Conservation (phyloP, 2,888 invertebrate species). For the Sialis lutaria region DNA sequence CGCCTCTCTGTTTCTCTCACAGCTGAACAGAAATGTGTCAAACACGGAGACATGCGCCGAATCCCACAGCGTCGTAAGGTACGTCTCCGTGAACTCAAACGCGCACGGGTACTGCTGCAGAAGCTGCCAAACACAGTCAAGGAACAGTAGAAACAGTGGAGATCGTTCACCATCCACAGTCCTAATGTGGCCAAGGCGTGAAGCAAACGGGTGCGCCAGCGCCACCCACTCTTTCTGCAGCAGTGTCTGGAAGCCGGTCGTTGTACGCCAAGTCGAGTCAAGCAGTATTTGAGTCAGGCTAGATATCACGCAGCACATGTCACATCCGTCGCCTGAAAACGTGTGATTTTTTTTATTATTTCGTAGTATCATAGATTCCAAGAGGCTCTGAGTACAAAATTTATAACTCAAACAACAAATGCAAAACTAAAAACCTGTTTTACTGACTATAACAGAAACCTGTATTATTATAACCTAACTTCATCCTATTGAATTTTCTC, state of each 20-base stretch:
- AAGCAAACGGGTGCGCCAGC: slow-evolving; percentile 60
- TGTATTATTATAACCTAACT: no score
- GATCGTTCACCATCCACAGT: slow-evolving; percentile 47
- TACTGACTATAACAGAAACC: no score
- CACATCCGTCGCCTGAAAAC: slow-evolving; percentile 62
- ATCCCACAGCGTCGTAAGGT: slow-evolving; percentile 86
- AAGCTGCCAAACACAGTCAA: slow-evolving; percentile 90
- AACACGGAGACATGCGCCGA: slow-evolving; percentile 73
- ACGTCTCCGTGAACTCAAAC: slow-evolving; percentile 86
- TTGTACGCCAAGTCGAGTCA: slow-evolving; percentile 68
- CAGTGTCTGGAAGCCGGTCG: slow-evolving; percentile 75
- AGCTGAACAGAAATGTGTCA: slow-evolving; percentile 86
- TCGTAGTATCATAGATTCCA: neutral
- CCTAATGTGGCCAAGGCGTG: slow-evolving; percentile 46
- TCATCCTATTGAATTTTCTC: no score
- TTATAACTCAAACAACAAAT: neutral
- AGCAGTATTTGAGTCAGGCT: slow-evolving; percentile 73
- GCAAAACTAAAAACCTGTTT: no score
- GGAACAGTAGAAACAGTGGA: slow-evolving; percentile 76
- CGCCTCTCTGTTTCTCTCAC: slow-evolving; percentile 53
- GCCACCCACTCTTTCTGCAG: slow-evolving; percentile 92
- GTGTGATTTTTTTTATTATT: slow-evolving; percentile 1
- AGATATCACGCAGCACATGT: slow-evolving; percentile 73
- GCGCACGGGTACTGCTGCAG: slow-evolving; percentile 71
- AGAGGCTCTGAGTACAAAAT: neutral